Evolutionary conservation across 2,113 vertebrate genomes (phyloP).

Genomic region (Erpornis zantholeuca): DNA sequence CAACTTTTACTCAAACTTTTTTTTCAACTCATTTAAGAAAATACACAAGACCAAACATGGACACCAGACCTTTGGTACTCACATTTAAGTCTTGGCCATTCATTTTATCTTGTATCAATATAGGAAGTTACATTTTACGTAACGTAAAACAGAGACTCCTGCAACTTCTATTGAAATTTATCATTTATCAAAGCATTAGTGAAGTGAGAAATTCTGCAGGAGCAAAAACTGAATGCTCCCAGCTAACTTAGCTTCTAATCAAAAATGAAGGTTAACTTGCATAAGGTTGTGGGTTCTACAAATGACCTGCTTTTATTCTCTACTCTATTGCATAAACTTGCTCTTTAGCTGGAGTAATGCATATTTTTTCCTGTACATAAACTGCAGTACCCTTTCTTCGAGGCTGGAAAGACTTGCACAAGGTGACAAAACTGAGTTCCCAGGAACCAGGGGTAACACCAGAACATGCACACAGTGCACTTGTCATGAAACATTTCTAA

Average conservation of each 20-base stretch:
- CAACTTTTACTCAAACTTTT: not conserved
- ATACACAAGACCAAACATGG: not conserved
- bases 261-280: not conserved
- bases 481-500: not conserved
- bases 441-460: not conserved
- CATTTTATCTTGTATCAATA: not conserved
- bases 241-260: not conserved
- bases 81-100: not conserved
- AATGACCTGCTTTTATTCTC: not conserved
- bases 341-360: not conserved
- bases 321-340: not conserved
- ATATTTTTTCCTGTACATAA: not conserved
- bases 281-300: not conserved
- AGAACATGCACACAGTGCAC: rapidly evolving
- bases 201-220: not conserved
- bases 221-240: not conserved
- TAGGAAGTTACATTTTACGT: not conserved
- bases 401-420: not conserved
- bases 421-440: not conserved
- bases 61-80: not conserved
- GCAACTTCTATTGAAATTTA: not conserved
- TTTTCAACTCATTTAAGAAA: not conserved
- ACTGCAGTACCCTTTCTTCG: not conserved
- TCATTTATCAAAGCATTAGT: not conserved
- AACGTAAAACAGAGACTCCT: not conserved